Evolutionary conservation across 2,113 vertebrate species (phyloP).

Genomic region (Varanus komodoensis): DNA sequence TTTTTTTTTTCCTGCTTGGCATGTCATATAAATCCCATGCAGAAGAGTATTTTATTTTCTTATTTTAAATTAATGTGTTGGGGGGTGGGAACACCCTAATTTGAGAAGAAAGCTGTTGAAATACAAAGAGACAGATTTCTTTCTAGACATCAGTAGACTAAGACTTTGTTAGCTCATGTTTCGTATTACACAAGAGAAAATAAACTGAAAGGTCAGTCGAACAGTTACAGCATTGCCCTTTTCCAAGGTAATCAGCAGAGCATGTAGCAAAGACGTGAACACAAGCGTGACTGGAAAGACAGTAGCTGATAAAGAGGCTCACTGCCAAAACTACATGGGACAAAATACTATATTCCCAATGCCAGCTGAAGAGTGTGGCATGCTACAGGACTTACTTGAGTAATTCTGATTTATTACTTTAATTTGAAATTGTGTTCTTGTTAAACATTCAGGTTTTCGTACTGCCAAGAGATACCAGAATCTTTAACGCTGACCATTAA

Average conservation of each 20-base stretch:
- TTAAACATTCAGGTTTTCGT: constrained; percentile 64
- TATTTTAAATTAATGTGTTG: constrained; percentile 39
- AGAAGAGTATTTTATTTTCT: neutral
- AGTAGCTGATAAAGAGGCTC: constrained; percentile 72
- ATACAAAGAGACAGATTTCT: constrained; percentile 69
- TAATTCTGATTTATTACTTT: constrained; percentile 77
- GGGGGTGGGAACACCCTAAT: constrained; percentile 40
- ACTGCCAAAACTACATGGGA: constrained; percentile 61
- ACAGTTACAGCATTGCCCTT: constrained; percentile 87
- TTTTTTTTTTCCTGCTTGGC: constrained; percentile 13
- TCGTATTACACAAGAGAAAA: constrained; percentile 89
- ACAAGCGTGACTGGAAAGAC: constrained; percentile 79
- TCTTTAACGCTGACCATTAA: constrained; percentile 74
- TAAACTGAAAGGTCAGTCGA: constrained; percentile 86
- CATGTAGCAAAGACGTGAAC: constrained; percentile 82
- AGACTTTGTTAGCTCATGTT: constrained; percentile 80
- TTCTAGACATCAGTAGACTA: constrained; percentile 74
- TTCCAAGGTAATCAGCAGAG: constrained; percentile 86
- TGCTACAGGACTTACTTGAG: constrained; percentile 53
- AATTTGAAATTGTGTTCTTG: constrained; percentile 57
- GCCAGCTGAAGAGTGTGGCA: constrained; percentile 51
- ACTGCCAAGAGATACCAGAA: constrained; percentile 61
- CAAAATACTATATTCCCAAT: constrained; percentile 50
- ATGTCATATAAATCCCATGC: constrained; percentile 10
- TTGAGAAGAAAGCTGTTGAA: constrained; percentile 65